Evolutionary conservation across 1,140 invertebrate genomes (phyloP).

Genomic region (Hypothenemus hampei): DNA sequence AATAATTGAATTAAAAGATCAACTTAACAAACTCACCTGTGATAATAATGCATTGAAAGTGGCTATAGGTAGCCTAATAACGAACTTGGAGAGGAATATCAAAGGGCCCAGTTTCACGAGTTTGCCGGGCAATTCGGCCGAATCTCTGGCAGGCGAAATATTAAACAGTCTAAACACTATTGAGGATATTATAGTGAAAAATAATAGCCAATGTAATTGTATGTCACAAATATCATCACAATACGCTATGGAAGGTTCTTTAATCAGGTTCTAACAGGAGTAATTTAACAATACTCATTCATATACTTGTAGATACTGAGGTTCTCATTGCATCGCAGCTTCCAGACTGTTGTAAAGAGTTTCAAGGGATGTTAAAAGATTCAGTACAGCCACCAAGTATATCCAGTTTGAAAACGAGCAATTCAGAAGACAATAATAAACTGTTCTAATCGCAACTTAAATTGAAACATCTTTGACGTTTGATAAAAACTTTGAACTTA

Average conservation of each 20-base stretch:
- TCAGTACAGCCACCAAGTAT: too few relatives aligned
- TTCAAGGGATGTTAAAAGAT: too few relatives aligned
- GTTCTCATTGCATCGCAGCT: too few relatives aligned
- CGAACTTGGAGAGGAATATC: conserved; percentile 19
- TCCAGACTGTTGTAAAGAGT: too few relatives aligned
- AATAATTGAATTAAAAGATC: conserved; percentile 21
- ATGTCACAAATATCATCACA: conserved; percentile 10
- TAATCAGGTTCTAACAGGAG: too few relatives aligned
- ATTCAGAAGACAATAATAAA: too few relatives aligned
- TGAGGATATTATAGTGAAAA: conserved; percentile 9
- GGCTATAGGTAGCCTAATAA: conserved; percentile 17
- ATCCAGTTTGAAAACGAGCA: too few relatives aligned
- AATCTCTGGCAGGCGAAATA: conserved; percentile 13
- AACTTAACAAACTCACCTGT: conserved; percentile 10
- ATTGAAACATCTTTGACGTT: too few relatives aligned
- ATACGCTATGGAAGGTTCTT: conserved; percentile 6
- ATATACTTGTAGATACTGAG: too few relatives aligned
- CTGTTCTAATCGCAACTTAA: too few relatives aligned
- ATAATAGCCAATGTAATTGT: conserved; percentile 3
- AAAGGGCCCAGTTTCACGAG: conserved; percentile 7
- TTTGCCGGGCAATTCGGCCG: not conserved
- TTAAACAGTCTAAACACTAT: conserved; percentile 13
- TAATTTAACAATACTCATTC: too few relatives aligned
- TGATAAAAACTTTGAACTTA: conserved; percentile 36
- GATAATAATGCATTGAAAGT: conserved; percentile 19